A percentile compares a stretch with the other conserved stretches of the same genome.
Evolutionary conservation across 2,797 vertebrate genomes (phyloP).

Genomic region (Sebastes vulpes): DNA sequence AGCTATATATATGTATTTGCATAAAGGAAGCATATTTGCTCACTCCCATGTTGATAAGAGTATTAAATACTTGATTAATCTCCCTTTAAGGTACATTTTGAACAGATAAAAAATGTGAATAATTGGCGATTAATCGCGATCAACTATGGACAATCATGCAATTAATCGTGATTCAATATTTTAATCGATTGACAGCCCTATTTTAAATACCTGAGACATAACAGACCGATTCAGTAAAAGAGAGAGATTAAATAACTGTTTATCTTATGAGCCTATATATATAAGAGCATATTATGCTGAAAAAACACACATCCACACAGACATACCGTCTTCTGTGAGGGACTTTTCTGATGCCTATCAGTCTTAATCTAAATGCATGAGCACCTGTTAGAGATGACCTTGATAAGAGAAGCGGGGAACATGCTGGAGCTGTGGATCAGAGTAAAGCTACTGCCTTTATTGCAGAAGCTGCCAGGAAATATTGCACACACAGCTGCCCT

Average conservation of each 20-base stretch:
- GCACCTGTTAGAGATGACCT: conserved; percentile 77
- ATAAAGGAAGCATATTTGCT: no score
- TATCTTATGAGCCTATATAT: neutral
- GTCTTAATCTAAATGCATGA: conserved; percentile 42
- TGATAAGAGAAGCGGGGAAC: conserved; percentile 43
- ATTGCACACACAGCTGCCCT: conserved; percentile 33
- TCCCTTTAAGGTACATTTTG: no score
- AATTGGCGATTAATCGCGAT: no score
- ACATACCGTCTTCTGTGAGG: neutral
- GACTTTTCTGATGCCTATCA: conserved; percentile 64
- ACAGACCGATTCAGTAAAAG: neutral
- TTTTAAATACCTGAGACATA: no score
- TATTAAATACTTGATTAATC: no score
- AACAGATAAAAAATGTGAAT: no score
- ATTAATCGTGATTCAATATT: no score
- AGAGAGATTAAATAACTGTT: conserved; percentile 1
- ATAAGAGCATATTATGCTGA: neutral
- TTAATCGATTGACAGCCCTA: no score
- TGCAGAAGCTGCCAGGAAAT: conserved; percentile 21
- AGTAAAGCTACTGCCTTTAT: conserved; percentile 27
- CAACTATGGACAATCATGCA: no score
- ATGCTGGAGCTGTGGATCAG: conserved; percentile 32
- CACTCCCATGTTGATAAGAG: no score
- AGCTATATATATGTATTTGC: no score
- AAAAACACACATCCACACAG: neutral